Conservation (phyloP, 2,888 invertebrate genomes). For the Aporophyla nigra region DNA sequence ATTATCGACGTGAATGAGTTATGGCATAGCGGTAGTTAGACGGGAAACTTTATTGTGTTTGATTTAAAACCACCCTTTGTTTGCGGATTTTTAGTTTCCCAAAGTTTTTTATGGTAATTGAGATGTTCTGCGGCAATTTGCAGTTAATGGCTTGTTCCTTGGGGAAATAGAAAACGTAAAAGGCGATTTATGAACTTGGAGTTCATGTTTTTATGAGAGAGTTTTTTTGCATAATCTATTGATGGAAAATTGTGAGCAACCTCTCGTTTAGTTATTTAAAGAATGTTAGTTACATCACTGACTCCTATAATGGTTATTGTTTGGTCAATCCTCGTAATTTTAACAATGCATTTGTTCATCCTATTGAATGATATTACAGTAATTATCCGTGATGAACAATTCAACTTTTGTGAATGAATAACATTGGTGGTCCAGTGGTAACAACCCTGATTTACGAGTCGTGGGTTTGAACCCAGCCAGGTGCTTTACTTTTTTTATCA, state of each 20-base stretch:
- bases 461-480: too few species aligned
- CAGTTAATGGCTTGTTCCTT: slow-evolving; percentile 65
- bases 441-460: too few species aligned
- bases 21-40: slow-evolving; percentile 57
- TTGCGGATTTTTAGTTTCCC: slow-evolving; percentile 63
- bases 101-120: slow-evolving; percentile 64
- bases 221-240: slow-evolving; percentile 13
- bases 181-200: slow-evolving; percentile 49
- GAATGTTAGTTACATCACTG: neutral
- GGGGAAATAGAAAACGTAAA: slow-evolving; percentile 50
- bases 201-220: slow-evolving; percentile 37
- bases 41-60: slow-evolving; percentile 68
- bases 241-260: neutral
- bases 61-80: slow-evolving; percentile 69
- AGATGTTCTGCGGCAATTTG: slow-evolving; percentile 64
- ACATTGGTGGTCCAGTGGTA: too few species aligned
- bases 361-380: slow-evolving; percentile 3
- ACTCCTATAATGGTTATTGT: neutral
- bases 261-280: neutral
- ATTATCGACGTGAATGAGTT: slow-evolving; percentile 68
- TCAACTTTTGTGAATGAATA: slow-evolving; percentile 13
- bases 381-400: slow-evolving; percentile 14
- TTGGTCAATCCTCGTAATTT: neutral
- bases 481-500: too few species aligned
- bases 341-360: slow-evolving; percentile 3